phyloP scores from a whole-genome alignment of 1,140 invertebrate genomes.

The Rhagoletis zephyria region DNA sequence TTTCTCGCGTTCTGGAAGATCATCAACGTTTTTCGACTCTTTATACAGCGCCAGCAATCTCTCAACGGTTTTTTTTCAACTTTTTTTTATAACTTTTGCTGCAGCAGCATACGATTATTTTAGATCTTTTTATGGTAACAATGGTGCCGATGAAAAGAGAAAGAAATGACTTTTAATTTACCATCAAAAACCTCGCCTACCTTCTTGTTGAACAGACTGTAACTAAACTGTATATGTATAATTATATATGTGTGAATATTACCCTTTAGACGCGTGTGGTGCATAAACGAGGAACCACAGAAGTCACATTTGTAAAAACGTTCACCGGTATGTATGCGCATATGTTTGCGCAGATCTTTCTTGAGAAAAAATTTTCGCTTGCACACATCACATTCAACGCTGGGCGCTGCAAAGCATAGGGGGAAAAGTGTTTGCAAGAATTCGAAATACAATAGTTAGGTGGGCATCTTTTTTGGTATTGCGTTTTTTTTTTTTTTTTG shows the following conservation, averaged over 20 bases:
- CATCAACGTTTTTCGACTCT: no score
- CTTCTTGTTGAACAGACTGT: no score
- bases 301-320: conserved; percentile 77
- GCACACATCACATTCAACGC: conserved; percentile 75
- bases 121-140: no score
- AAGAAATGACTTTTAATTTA: no score
- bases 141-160: no score
- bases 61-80: no score
- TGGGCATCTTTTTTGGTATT: background rate
- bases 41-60: no score
- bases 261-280: conserved; percentile 74
- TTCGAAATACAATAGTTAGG: background rate
- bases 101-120: no score
- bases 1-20: no score
- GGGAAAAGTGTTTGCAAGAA: conserved; percentile 2
- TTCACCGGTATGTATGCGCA: conserved; percentile 76
- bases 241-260: conserved; percentile 56
- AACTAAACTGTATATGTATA: background rate
- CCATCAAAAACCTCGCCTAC: no score
- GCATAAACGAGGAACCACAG: conserved; percentile 76
- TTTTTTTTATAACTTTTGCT: no score
- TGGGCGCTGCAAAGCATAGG: conserved; percentile 64
- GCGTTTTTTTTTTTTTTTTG: background rate
- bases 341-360: conserved; percentile 75
- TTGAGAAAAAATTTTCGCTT: conserved; percentile 75